Evolutionary conservation across 2,797 vertebrate genomes (phyloP).

Genomic region (Cryptoprocta ferox): DNA sequence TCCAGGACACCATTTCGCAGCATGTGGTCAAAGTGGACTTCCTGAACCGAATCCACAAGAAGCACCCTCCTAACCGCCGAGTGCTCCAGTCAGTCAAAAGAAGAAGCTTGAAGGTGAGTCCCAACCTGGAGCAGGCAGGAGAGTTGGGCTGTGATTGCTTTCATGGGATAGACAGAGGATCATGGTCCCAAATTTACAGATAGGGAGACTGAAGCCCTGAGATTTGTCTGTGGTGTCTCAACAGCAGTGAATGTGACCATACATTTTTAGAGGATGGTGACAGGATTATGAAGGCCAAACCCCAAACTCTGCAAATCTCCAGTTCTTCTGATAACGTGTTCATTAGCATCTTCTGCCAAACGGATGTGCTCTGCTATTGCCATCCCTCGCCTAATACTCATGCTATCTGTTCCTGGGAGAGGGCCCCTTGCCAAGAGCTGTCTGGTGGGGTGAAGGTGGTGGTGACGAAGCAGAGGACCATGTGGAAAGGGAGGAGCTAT

Average conservation of each 20-base stretch:
- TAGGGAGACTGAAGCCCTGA: not conserved
- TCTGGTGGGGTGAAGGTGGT: not conserved
- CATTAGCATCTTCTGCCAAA: not conserved
- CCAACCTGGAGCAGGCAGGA: not conserved
- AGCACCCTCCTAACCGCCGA: conserved; percentile 92
- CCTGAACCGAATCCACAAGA: conserved; percentile 94
- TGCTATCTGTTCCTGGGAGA: not conserved
- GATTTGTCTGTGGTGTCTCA: conserved; percentile 12
- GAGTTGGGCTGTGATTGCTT: not conserved
- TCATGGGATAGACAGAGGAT: conserved; percentile 25
- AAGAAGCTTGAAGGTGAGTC: conserved; percentile 93
- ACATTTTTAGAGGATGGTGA: not conserved
- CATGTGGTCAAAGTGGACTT: conserved; percentile 97
- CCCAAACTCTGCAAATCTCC: not conserved
- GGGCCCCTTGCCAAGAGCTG: not conserved
- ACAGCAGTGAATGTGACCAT: not conserved
- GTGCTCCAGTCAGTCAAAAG: conserved; percentile 90
- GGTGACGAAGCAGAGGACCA: not conserved
- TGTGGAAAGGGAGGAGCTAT: not conserved
- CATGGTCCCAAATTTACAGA: not conserved
- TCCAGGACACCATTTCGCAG: conserved; percentile 97
- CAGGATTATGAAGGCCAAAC: not conserved
- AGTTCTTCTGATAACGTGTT: not conserved
- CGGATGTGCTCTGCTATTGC: not conserved
- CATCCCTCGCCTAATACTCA: not conserved